Evolutionary conservation across 1,140 invertebrate genomes (phyloP), one percentile per base, ranked within the genome.

Genomic region (Wasmannia auropunctata): DNA sequence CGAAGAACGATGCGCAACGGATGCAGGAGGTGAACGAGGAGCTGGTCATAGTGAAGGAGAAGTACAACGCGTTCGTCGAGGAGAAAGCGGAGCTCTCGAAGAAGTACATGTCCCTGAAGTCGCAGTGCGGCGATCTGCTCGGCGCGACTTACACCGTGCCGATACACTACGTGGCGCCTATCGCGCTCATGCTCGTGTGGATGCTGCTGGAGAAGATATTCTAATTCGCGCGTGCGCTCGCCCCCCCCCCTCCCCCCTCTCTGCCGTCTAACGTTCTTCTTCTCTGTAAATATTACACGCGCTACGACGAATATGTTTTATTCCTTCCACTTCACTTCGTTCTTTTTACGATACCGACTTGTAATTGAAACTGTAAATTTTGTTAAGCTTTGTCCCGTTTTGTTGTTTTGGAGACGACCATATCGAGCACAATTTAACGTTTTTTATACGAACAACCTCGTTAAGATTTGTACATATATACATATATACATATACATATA

Each of bases 21-120:
- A 92, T 94, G 75, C 92, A 93, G 74, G 95, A 95, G 72, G 84
- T 95, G 7, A 95, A 95, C 77, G 96, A 96, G 83, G 95, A 96
- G 87, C 84, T 96, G 60, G 94, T 95, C 65, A 93, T 94, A 22
- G 86, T 96, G 22, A 96, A 96, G 62, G 96, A 96, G 87, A 95
- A 95, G 76, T 96, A 94, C 87, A 94, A 95, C 65, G 83, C 86
- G 43, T 93, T 93, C 7, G 93, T 93, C 46, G 94, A 95, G 63
- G 95, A 96, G 83, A 96, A 96, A 85, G 85, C 93, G 14, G 89
- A 95, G 54, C 87, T 96, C 4, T 88, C 92, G 14, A 95, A 94
- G 77, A 95, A 95, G 56, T 94, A 93, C 84, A 77, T 89, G 76
- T 92, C 90, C 25, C 88, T 95, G 3, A 93, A 94, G 84, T 89